These are phyloP conservation scores for Hylia prasina DNA, from an alignment of 2,113 vertebrate species.

Conservation along the genomic window DNA sequence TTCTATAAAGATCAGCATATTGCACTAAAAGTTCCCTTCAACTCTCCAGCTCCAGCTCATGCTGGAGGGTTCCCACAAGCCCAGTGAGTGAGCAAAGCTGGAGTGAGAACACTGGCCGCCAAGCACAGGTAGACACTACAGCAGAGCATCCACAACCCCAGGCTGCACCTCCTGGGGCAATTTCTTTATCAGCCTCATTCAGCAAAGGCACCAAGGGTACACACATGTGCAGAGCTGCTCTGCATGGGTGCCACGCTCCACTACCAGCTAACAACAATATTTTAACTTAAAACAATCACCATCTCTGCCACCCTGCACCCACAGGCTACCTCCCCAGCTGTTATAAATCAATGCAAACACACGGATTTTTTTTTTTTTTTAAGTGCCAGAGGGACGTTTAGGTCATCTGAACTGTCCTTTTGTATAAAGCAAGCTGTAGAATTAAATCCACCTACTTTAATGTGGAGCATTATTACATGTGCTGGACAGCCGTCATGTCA, in stretches of 20 bases:
- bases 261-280: not conserved
- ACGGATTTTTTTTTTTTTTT: not conserved
- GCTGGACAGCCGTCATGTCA: not conserved
- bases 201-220: not conserved
- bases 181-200: not conserved
- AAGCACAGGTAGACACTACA: not conserved
- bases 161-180: not conserved
- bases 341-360: not conserved
- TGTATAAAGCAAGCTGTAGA: not conserved
- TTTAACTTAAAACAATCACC: not conserved
- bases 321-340: not conserved
- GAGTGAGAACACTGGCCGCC: not conserved
- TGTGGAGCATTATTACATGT: not conserved
- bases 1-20: not conserved
- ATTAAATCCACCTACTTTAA: not conserved
- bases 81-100: not conserved
- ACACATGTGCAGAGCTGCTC: not conserved
- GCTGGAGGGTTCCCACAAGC: not conserved
- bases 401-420: not conserved
- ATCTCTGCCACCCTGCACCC: not conserved
- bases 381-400: not conserved
- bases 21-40: rapidly evolving
- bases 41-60: not conserved
- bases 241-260: rapidly evolving
- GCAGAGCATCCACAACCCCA: rapidly evolving